phyloP scores from a whole-genome alignment of 1,140 invertebrate species.

The Scaptomyza montana region DNA sequence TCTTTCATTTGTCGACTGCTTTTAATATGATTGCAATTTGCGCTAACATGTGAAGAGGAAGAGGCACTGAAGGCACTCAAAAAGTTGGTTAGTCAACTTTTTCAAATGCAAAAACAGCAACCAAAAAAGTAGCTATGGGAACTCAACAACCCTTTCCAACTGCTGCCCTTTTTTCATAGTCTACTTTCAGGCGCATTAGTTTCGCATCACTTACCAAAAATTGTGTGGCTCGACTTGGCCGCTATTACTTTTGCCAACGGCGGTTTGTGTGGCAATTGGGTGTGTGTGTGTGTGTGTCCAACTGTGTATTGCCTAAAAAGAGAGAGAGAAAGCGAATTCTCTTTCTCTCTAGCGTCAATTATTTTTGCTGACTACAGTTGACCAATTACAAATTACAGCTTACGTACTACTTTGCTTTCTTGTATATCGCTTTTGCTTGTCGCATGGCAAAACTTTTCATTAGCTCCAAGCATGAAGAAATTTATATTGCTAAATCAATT shows the following conservation, averaged over 20 bases:
- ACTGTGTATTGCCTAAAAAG: constrained; percentile 4
- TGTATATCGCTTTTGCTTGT: neutral
- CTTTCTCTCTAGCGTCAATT: constrained; percentile 53
- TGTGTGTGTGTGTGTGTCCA: neutral
- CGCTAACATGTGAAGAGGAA: constrained; percentile 42
- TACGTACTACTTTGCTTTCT: constrained; percentile 20
- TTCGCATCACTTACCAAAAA: constrained; percentile 63
- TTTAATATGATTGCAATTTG: constrained; percentile 79
- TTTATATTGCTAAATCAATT: constrained; percentile 75
- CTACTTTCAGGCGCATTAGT: constrained; percentile 66
- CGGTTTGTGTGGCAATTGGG: constrained; percentile 56
- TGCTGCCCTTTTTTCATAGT: constrained; percentile 30
- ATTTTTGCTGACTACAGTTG: constrained; percentile 66
- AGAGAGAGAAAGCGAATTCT: neutral
- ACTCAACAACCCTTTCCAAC: constrained; percentile 18
- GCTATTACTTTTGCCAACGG: constrained; percentile 47
- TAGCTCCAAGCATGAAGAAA: constrained; percentile 34
- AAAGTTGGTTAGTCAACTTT: constrained; percentile 59
- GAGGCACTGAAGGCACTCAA: constrained; percentile 27
- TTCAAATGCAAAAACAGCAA: constrained; percentile 32
- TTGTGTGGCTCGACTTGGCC: constrained; percentile 58
- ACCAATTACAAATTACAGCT: constrained; percentile 74
- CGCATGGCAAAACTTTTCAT: constrained; percentile 31
- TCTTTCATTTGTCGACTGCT: constrained; percentile 45
- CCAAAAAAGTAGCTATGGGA: constrained; percentile 3